Conservation (phyloP, 2,888 invertebrate species). For the Campoplex capitator region DNA sequence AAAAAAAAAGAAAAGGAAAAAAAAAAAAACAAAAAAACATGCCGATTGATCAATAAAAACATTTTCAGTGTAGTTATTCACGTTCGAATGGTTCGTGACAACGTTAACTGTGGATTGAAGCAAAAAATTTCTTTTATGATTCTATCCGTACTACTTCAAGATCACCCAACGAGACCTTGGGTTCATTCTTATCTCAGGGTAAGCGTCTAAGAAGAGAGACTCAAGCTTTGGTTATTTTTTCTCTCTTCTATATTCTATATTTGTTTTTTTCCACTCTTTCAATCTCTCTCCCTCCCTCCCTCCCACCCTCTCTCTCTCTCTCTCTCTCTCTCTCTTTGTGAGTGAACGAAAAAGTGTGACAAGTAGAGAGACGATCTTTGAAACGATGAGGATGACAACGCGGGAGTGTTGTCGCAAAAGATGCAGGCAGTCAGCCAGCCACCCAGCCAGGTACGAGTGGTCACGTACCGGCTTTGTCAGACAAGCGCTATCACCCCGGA, state of each 20-base stretch:
- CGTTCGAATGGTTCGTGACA: not conserved
- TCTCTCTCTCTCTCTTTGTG: not conserved
- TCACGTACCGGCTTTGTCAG: slow-evolving; percentile 78
- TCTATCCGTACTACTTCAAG: slow-evolving; percentile 69
- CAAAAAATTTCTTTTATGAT: not conserved
- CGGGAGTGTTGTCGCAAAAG: slow-evolving; percentile 67
- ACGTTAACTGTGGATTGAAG: not conserved
- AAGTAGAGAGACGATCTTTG: not conserved
- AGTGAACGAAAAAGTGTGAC: slow-evolving; percentile 20
- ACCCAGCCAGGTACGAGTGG: slow-evolving; percentile 73
- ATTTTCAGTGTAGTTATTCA: not conserved
- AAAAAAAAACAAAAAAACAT: too few relatives aligned
- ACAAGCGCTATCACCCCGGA: slow-evolving; percentile 73
- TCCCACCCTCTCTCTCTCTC: not conserved
- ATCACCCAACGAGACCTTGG: slow-evolving; percentile 71
- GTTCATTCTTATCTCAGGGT: slow-evolving; percentile 74
- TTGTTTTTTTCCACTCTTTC: slow-evolving; percentile 15
- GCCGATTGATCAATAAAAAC: not conserved
- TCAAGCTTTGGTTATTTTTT: slow-evolving; percentile 27
- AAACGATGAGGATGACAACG: slow-evolving; percentile 23
- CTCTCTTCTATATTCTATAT: not conserved
- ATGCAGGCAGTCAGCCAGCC: slow-evolving; percentile 68
- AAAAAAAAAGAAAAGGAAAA: not conserved
- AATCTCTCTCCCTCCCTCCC: too few relatives aligned
- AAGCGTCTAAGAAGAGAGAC: slow-evolving; percentile 57